These are phyloP conservation scores for Morelia viridis DNA, from an alignment of 2,797 vertebrate genomes.

Conservation along the genomic window DNA sequence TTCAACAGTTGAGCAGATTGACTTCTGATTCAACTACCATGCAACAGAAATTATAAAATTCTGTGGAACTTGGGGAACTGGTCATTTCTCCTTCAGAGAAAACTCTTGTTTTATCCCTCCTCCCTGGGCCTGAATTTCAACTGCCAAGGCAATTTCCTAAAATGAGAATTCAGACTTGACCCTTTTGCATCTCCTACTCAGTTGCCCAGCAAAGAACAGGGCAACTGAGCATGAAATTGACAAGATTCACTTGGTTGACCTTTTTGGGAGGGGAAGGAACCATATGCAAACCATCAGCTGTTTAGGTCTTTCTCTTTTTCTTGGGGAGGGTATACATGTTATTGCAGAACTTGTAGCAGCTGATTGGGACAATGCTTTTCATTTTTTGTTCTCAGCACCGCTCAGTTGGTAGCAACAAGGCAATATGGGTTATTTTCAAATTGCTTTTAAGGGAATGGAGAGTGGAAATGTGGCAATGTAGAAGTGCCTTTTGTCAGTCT, in stretches of 20 bases:
- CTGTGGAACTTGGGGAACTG: not conserved
- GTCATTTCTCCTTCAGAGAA: not conserved
- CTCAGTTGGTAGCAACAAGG: not conserved
- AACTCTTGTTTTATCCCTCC: not conserved
- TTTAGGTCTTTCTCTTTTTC: not conserved
- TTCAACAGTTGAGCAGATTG: not conserved
- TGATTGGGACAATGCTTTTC: not conserved
- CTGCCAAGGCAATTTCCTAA: not conserved
- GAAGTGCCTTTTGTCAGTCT: not conserved
- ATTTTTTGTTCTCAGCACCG: not conserved
- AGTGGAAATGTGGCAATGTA: not conserved
- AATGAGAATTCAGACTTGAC: not conserved
- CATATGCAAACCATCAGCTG: not conserved
- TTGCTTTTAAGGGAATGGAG: too few relatives aligned
- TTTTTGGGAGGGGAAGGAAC: not conserved
- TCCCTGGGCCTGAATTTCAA: not conserved
- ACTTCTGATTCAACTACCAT: not conserved
- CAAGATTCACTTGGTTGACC: not conserved
- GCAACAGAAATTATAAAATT: not conserved
- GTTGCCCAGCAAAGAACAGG: not conserved
- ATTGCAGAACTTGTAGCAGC: not conserved
- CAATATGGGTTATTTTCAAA: not conserved
- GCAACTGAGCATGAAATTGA: not conserved
- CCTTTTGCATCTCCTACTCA: not conserved
- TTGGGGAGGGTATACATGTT: not conserved